These are phyloP conservation scores for Sphecodes monilicornis DNA, from an alignment of 2,888 invertebrate genomes.

Conservation along the genomic window DNA sequence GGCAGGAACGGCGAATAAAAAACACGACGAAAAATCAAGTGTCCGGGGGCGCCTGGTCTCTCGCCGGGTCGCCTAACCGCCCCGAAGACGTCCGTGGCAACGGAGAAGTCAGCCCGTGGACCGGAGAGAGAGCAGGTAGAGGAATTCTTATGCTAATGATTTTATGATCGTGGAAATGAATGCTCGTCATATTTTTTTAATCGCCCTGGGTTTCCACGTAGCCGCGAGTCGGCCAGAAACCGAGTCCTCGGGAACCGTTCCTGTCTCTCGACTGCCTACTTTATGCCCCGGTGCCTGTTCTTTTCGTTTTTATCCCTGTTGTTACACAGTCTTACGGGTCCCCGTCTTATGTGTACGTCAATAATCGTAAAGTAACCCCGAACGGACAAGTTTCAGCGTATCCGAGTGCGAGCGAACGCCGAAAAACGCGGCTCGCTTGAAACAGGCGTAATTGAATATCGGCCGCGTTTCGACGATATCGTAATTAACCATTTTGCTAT, in stretches of 20 bases:
- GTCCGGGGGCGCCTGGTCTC: constrained; percentile 61
- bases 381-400: constrained; percentile 62
- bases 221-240: constrained; percentile 66
- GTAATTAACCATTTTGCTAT: constrained; percentile 34
- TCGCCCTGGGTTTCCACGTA: constrained; percentile 81
- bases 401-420: constrained; percentile 17
- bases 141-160: constrained; percentile 85
- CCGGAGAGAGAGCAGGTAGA: constrained; percentile 79
- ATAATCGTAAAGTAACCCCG: constrained; percentile 70
- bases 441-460: constrained; percentile 62
- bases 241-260: constrained; percentile 72
- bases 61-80: constrained; percentile 30
- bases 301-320: constrained; percentile 55
- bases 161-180: constrained; percentile 85
- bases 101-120: constrained; percentile 18
- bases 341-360: constrained; percentile 52
- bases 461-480: constrained; percentile 42
- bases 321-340: constrained; percentile 63
- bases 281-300: constrained; percentile 52
- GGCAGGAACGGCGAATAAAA: constrained; percentile 74
- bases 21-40: constrained; percentile 74
- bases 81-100: constrained; percentile 14
- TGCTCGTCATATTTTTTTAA: constrained; percentile 84
- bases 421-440: constrained; percentile 37
- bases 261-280: constrained; percentile 62